Evolutionary conservation across 2,888 invertebrate species (phyloP).

Genomic region (Campaea margaritaria): DNA sequence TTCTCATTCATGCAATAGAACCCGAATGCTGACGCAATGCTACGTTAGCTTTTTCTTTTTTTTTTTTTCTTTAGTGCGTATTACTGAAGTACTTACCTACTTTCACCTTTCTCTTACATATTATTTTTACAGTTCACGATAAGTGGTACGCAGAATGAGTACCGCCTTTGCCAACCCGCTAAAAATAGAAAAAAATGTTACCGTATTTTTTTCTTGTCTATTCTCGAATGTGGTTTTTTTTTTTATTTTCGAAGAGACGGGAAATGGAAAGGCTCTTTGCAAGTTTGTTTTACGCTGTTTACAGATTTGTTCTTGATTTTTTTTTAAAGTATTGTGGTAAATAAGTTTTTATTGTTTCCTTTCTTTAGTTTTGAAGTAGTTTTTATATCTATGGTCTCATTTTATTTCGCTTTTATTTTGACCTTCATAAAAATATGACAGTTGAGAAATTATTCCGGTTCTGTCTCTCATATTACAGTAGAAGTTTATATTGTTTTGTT

Average conservation of each 20-base stretch:
- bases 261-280: conserved; percentile 8
- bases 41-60: conserved; percentile 1
- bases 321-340: neutral
- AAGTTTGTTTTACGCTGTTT: conserved; percentile 3
- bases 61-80: conserved; percentile 28
- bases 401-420: neutral
- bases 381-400: neutral
- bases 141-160: conserved; percentile 48
- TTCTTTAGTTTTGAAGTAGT: neutral
- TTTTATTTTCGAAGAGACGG: conserved; percentile 8
- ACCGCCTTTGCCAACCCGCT: conserved; percentile 29
- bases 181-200: conserved; percentile 46
- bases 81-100: conserved; percentile 41
- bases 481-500: neutral
- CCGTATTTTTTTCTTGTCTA: conserved; percentile 44
- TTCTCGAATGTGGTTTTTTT: conserved; percentile 32
- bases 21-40: neutral
- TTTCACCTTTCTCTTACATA: conserved; percentile 48
- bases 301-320: conserved; percentile 3
- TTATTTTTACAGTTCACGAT: conserved; percentile 61
- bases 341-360: neutral
- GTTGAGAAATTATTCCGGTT: neutral
- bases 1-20: neutral
- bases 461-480: neutral
- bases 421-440: neutral